phyloP scores from a whole-genome alignment of 1,140 invertebrate species.

The Harpegnathos saltator region DNA sequence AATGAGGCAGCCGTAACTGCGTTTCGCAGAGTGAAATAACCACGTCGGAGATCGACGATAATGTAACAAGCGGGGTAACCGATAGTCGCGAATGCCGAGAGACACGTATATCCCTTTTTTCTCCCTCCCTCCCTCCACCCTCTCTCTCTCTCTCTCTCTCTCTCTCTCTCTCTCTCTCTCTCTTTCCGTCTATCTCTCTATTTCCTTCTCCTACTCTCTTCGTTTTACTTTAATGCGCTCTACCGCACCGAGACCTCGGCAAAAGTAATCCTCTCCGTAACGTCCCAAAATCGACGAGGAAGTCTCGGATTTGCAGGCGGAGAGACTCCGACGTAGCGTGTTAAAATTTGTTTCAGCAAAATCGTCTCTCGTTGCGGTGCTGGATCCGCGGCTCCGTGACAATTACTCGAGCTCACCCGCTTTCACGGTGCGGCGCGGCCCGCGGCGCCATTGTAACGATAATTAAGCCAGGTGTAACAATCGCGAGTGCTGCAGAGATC shows the following conservation, averaged over 20 bases:
- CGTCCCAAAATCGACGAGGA: not conserved
- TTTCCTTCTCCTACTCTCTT: too few relatives aligned
- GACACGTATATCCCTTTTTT: too few relatives aligned
- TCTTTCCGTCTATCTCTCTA: too few relatives aligned
- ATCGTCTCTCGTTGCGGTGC: not conserved
- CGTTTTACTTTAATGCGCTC: too few relatives aligned
- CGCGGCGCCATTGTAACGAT: conserved; percentile 60
- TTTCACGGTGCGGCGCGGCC: not conserved
- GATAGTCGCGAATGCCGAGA: too few relatives aligned
- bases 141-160: too few relatives aligned
- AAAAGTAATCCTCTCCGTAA: not conserved
- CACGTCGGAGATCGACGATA: too few relatives aligned
- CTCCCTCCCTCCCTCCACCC: too few relatives aligned
- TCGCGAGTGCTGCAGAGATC: conserved; percentile 44
- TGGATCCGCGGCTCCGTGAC: conserved; percentile 3
- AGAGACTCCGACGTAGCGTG: not conserved
- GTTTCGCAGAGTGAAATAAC: too few relatives aligned
- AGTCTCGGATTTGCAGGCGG: not conserved
- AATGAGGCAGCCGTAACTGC: too few relatives aligned
- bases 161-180: too few relatives aligned
- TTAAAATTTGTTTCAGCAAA: conserved; percentile 33
- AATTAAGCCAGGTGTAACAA: conserved; percentile 70
- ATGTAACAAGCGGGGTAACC: too few relatives aligned
- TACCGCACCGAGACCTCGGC: not conserved
- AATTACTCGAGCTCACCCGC: conserved; percentile 20